Conservation (phyloP, 2,797 vertebrate genomes). For the Clamator glandarius region DNA sequence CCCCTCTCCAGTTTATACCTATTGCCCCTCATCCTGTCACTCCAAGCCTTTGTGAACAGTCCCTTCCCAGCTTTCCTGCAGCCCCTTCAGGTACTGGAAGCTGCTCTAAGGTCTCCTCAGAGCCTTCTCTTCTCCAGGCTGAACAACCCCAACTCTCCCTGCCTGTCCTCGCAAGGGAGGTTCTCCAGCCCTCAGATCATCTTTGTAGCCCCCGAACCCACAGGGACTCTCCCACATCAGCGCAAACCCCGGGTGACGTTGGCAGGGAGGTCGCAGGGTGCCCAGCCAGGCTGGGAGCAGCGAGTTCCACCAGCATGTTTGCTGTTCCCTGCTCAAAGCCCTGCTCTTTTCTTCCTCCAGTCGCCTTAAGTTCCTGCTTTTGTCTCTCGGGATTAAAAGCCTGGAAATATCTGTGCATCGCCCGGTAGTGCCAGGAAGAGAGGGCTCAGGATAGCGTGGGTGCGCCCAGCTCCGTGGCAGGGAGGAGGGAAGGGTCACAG, state of each 20-base stretch:
- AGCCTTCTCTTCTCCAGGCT: too few species aligned
- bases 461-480: rapidly evolving
- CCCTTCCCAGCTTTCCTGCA: too few species aligned
- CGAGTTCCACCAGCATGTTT: slow-evolving; percentile 16
- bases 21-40: too few species aligned
- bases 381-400: slow-evolving; percentile 59
- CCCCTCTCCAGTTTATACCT: too few species aligned
- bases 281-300: not conserved
- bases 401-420: not conserved
- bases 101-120: too few species aligned
- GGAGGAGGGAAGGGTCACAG: not conserved
- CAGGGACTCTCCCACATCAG: not conserved
- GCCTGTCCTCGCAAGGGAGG: too few species aligned
- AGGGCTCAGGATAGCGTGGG: not conserved
- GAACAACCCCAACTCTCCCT: too few species aligned
- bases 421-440: slow-evolving; percentile 13
- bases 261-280: not conserved
- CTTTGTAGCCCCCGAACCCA: too few species aligned
- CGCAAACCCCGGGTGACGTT: not conserved
- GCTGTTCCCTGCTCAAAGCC: slow-evolving; percentile 61
- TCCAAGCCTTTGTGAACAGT: too few species aligned
- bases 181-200: too few species aligned
- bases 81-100: too few species aligned
- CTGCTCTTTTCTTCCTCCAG: slow-evolving; percentile 31
- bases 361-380: slow-evolving; percentile 33